Evolutionary conservation across 2,113 vertebrate genomes (phyloP).

Genomic region (Bubo blakistoni): DNA sequence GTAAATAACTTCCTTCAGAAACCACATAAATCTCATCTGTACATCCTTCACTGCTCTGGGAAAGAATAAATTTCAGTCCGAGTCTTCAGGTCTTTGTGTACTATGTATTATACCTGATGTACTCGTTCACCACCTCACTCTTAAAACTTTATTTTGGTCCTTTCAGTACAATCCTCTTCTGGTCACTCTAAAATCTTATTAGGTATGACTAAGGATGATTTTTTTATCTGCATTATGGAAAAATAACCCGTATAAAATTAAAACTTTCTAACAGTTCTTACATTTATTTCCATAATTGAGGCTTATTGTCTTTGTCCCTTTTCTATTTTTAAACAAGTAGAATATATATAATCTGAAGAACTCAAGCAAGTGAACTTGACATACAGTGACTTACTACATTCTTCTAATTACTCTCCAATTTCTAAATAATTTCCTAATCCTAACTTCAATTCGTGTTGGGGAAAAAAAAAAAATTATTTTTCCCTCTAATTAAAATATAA

Average conservation of each 20-base stretch:
- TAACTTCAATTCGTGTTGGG: background rate
- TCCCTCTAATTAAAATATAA: background rate
- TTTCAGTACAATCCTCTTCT: background rate
- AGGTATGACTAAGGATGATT: background rate
- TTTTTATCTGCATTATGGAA: background rate
- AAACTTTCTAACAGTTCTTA: background rate
- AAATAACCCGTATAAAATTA: background rate
- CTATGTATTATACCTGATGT: background rate
- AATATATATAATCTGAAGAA: background rate
- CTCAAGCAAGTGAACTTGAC: background rate
- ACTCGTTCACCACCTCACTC: background rate
- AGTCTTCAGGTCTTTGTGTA: background rate
- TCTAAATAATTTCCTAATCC: background rate
- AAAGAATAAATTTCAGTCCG: slow-evolving; percentile 11
- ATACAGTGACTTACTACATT: background rate
- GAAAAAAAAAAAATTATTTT: background rate
- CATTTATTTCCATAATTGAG: background rate
- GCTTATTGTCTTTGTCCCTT: background rate
- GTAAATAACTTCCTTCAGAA: slow-evolving; percentile 48
- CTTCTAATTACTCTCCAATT: background rate
- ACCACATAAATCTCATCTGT: slow-evolving; percentile 29
- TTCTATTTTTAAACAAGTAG: background rate
- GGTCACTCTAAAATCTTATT: background rate
- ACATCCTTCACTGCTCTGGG: background rate
- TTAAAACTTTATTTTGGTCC: background rate